Base-by-base conservation (phyloP, 2,797 vertebrate species). In the Catharus ustulatus region DNA sequence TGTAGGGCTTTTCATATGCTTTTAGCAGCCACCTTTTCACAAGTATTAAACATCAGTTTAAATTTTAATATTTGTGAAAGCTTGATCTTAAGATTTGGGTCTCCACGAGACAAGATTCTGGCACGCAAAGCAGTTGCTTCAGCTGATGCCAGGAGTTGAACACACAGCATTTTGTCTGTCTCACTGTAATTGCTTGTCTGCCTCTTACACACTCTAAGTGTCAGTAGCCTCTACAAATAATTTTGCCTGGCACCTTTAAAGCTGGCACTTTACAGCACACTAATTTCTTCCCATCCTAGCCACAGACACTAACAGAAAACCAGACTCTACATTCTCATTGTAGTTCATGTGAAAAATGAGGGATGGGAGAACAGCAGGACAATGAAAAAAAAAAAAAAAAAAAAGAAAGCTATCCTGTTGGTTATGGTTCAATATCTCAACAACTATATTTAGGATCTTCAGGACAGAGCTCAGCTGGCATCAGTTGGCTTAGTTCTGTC, bases 1-100 rank as follows among this genome's bases (percentile, higher is more conserved):
- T 59, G 23, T 57, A 94, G 42, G 79, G 57, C 45, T 87, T 92
- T 86, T 79, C 76, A 52, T n/a, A 42, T 78, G 51, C 55, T 76
- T 91, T 88, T 61, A 87, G 45, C 38, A 86, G 80, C 20, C 74
- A 71, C 73, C 38, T 91, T 91, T 92, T 86, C 84, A 91, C 32
- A 88, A 93, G 24, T 52, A 86, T 58, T 77, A 81, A 90, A 69
- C 42, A 84, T 88, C 48, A 82, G 57, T 63, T 84, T 82, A 82
- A 86, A 67, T 73, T 77, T 84, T 82, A 90, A 61, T 86, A 90
- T 69, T 61, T 82, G 38, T 92, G 80, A 94, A 91, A 86, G 67
- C 67, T 67, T 76, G 66, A 90, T 90, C 80, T 86, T 81, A 79
- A 79, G 43, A 55, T 49, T 49, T 55, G 19, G 16, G 26, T 90